Base-by-base conservation (phyloP, 2,113 vertebrate genomes). In the Heptranchias perlo region DNA sequence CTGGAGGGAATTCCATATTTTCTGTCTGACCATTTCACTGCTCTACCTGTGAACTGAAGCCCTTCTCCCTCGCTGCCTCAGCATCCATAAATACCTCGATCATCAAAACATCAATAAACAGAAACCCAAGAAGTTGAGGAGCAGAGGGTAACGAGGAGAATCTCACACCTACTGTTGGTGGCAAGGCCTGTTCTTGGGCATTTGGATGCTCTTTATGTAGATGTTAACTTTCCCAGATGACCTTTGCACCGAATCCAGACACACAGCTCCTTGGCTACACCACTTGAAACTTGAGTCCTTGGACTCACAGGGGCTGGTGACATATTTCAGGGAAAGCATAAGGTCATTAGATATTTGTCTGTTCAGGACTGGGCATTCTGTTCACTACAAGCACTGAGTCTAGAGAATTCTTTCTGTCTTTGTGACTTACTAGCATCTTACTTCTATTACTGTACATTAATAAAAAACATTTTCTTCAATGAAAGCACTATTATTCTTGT, bases 11-110 rank as follows among this genome's bases (percentile, higher is more conserved):
- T 96, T 96, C 97, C 97, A 97, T 97, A 97, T 97, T 97, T 98
- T 97, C 96, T 97, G 97, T 97, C 97, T 98, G 97, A 98, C 97
- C 96, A 96, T 98, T 98, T 98, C 97, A 98, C 96, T 97, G 96
- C 96, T 44, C 97, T 96, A 97, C 97, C 97, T 97, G 96, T 97
- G 97, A 98, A 98, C 97, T 96, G 97, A 97, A 96, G 96, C 96
- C 94, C 96, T 96, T 96, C 96, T 96, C 95, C 39, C 89, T 89
- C 78, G 95, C 11, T 14, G 35, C 52, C 62, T 91, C 93, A 96
- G 96, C 95, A 93, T 97, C 96, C 96, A 97, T 98, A 98, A 98
- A 98, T 97, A 97, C 96, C 96, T 67, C 96, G 96, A 96, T 97
- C 96, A 97, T 97, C 96, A 97, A 97, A 97, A 96, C 96, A 96